These are phyloP conservation scores for Euwallacea similis DNA, from an alignment of 1,140 invertebrate genomes.

Conservation along the genomic window DNA sequence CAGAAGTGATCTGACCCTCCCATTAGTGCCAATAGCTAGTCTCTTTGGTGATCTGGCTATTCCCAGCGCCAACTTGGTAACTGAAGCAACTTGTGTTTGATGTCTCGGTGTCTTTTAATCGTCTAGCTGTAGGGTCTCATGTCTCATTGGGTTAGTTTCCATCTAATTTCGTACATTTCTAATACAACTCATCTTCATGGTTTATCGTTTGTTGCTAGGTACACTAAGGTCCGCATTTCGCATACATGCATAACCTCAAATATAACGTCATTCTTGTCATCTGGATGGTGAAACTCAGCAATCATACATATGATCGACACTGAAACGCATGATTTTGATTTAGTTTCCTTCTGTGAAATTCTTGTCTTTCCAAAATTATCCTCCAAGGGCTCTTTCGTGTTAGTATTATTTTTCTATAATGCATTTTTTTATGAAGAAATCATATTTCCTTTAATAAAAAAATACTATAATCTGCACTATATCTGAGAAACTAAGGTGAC, in stretches of 20 bases:
- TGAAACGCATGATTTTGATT: not conserved
- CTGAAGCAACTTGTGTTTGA: constrained; percentile 33
- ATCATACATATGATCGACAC: not conserved
- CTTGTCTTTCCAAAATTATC: too few relatives aligned
- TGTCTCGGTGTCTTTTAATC: constrained; percentile 35
- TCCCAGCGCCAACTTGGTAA: constrained; percentile 30
- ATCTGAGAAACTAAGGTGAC: too few relatives aligned
- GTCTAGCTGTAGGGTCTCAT: constrained; percentile 33
- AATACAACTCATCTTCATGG: not conserved
- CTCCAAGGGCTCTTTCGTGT: too few relatives aligned
- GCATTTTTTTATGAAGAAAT: too few relatives aligned
- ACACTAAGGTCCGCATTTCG: not conserved
- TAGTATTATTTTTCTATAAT: too few relatives aligned
- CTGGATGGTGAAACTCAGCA: not conserved
- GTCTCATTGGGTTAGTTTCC: constrained; percentile 34
- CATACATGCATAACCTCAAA: not conserved
- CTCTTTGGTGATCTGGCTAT: constrained; percentile 15
- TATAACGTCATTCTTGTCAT: not conserved
- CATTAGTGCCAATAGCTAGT: constrained; percentile 7
- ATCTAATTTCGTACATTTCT: constrained; percentile 3
- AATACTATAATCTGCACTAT: too few relatives aligned
- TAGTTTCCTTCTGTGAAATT: too few relatives aligned
- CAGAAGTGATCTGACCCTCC: constrained; percentile 21
- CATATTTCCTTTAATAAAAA: too few relatives aligned
- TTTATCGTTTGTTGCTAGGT: not conserved